Percentiles rank a stretch among this genome's conserved stretches.
These are phyloP conservation scores for Streblospio benedicti DNA, from an alignment of 1,140 invertebrate species.

Conservation along the genomic window DNA sequence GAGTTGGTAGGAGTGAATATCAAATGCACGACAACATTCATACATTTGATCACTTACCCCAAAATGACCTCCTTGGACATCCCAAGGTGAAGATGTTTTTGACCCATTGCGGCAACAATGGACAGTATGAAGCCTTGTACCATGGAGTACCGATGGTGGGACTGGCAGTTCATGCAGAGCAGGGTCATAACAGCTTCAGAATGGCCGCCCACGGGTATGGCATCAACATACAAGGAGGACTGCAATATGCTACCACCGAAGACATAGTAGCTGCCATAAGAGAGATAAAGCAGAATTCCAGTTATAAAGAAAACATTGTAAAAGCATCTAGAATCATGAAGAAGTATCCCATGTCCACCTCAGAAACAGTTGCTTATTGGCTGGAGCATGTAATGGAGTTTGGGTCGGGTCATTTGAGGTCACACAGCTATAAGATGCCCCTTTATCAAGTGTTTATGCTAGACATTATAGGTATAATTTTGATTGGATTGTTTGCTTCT, in stretches of 20 bases:
- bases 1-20: slow-evolving; percentile 43
- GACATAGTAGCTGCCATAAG: slow-evolving; percentile 25
- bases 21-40: slow-evolving; percentile 59
- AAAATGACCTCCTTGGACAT: slow-evolving; percentile 43
- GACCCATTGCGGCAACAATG: slow-evolving; percentile 30
- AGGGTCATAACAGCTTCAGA: slow-evolving; percentile 6
- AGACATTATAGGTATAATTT: too few relatives aligned
- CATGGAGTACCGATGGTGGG: slow-evolving; percentile 14
- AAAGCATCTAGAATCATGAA: slow-evolving; percentile 6
- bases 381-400: slow-evolving; percentile 10
- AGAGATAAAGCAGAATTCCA: too few relatives aligned
- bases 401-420: neutral
- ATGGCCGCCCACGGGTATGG: slow-evolving; percentile 5
- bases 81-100: slow-evolving; percentile 26
- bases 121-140: slow-evolving; percentile 23
- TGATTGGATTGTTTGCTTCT: too few relatives aligned
- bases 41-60: slow-evolving; percentile 60
- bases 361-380: neutral
- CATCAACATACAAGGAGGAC: neutral
- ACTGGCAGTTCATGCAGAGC: slow-evolving; percentile 10
- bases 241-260: slow-evolving; percentile 30
- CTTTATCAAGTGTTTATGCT: neutral
- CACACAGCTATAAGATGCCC: neutral
- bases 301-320: too few relatives aligned
- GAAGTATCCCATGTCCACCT: neutral